phyloP scores from a whole-genome alignment of 2,797 vertebrate species.

The Fundulus diaphanus region DNA sequence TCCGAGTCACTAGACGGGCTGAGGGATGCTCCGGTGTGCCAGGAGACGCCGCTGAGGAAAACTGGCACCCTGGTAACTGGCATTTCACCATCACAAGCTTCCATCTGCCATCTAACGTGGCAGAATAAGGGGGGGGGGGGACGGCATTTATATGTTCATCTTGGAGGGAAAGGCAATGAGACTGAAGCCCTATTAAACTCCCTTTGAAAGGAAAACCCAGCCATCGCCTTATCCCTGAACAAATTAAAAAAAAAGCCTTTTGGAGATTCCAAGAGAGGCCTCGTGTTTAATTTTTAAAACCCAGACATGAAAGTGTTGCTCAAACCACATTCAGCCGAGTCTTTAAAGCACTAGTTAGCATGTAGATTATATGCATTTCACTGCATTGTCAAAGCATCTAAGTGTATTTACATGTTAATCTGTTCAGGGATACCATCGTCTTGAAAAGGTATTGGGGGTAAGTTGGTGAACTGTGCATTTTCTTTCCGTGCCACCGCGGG shows the following conservation, averaged over 20 bases:
- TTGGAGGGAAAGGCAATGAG: constrained; percentile 72
- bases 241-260: constrained; percentile 77
- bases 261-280: constrained; percentile 71
- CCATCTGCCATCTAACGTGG: constrained; percentile 76
- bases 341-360: constrained; percentile 84
- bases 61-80: constrained; percentile 66
- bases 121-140: constrained; percentile 34
- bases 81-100: constrained; percentile 70
- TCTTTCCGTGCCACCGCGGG: constrained; percentile 70
- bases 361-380: constrained; percentile 85
- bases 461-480: constrained; percentile 73
- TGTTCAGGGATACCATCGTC: constrained; percentile 73
- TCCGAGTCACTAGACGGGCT: constrained; percentile 67
- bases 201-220: constrained; percentile 70
- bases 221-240: constrained; percentile 78
- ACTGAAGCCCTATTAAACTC: constrained; percentile 78
- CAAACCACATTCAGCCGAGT: constrained; percentile 75
- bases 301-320: constrained; percentile 82
- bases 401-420: constrained; percentile 87
- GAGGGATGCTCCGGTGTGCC: constrained; percentile 30
- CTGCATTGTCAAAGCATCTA: constrained; percentile 78
- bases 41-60: constrained; percentile 52
- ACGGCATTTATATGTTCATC: constrained; percentile 74
- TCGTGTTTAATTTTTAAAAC: constrained; percentile 82
- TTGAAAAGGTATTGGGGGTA: constrained; percentile 78